Evolutionary conservation across 2,113 vertebrate genomes (phyloP).

Genomic region (Nibea coibor): DNA sequence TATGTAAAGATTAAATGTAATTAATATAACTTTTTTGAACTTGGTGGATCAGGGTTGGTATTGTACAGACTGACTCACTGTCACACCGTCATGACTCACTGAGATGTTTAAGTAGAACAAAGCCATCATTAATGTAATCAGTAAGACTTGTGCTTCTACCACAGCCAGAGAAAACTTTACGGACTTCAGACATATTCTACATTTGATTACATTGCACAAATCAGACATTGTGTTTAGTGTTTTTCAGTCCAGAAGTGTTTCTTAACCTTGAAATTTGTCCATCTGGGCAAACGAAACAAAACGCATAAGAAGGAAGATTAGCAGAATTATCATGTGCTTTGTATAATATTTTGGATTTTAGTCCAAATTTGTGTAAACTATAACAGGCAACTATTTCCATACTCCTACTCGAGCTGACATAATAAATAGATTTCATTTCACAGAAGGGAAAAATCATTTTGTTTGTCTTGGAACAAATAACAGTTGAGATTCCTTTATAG

Average conservation of each 20-base stretch:
- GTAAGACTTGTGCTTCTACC: background rate
- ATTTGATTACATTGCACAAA: background rate
- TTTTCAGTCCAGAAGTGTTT: background rate
- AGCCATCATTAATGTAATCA: background rate
- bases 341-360: background rate
- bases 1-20: conserved; percentile 6
- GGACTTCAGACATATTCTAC: background rate
- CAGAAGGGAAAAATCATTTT: background rate
- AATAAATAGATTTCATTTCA: background rate
- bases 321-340: background rate
- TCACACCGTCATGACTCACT: background rate
- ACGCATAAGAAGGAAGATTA: background rate
- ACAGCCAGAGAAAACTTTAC: background rate
- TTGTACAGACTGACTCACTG: background rate
- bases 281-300: background rate
- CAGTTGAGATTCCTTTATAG: background rate
- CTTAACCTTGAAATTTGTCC: background rate
- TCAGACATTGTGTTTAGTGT: background rate
- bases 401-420: background rate
- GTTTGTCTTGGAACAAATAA: background rate
- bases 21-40: background rate
- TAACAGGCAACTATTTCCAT: background rate
- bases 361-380: no score
- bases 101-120: background rate
- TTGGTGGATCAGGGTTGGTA: background rate